Base-by-base conservation (phyloP, 2,113 vertebrate species). In the Aptenodytes forsteri region DNA sequence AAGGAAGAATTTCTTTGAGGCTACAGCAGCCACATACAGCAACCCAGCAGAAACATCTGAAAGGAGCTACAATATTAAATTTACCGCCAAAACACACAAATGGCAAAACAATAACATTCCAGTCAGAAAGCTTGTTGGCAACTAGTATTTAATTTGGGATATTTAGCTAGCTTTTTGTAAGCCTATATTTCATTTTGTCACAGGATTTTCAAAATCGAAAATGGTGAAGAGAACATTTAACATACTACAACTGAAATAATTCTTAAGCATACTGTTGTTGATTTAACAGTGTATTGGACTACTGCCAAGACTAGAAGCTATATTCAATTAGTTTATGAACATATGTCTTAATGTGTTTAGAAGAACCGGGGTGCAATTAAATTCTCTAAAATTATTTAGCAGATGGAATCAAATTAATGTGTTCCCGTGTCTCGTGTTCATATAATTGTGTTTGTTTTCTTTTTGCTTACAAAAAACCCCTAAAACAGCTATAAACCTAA, bases 301-400 rank as follows among this genome's bases (percentile, higher is more conserved):
- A 15, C 36, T 36, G 88, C 95, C 93, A 94, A 61, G 81, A 72
- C 78, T 58, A 22, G 76, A 73, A 75, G 91, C 82, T 76, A 56
- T 40, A 89, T 79, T 95, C 94, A 92, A 59, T 89, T 87, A 94
- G 91, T 54, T 55, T 30, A 46, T n/a, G 93, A 96, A 84, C 95
- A 93, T 89, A 87, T 75, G 96, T 91, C 90, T 94, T 90, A 47
- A 66, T 16, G 34, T 49, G 61, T 75, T 69, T 40, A 64, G 58
- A 83, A 80, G 81, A 85, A 78, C 29, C 0, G 0, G 56, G 64
- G 82, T 85, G 76, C 89, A 85, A 83, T 70, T 56, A 89, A 86
- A 89, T 62, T 94, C 72, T 93, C 85, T 82, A 49, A 52, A 84
- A 84, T 25, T 52, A 42, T 80, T 92, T 78, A 94, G 91, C 92